Evolutionary conservation across 2,113 vertebrate species (phyloP).

Genomic region (Proterorhinus semilunaris): DNA sequence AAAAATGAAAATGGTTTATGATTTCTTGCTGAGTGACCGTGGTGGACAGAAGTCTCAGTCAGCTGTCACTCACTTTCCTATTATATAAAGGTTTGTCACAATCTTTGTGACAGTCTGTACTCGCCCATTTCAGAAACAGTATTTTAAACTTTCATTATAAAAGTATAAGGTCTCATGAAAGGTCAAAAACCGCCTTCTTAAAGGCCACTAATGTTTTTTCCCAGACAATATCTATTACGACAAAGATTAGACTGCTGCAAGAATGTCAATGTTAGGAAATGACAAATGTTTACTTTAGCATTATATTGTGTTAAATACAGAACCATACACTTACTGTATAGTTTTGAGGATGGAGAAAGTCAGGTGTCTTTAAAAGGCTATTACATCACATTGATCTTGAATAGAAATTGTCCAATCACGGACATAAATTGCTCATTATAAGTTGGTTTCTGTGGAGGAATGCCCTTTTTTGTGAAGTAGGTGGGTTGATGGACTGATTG

Average conservation of each 20-base stretch:
- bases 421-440: slow-evolving; percentile 26
- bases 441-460: slow-evolving; percentile 12
- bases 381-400: slow-evolving; percentile 20
- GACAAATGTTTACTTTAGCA: slow-evolving; percentile 62
- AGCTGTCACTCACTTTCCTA: too few species aligned
- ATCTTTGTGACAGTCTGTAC: not conserved
- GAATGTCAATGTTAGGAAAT: slow-evolving; percentile 65
- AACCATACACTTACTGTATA: slow-evolving; percentile 33
- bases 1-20: too few species aligned
- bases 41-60: too few species aligned
- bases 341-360: slow-evolving; percentile 14
- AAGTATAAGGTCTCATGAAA: slow-evolving; percentile 29
- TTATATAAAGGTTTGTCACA: not conserved
- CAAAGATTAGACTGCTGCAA: slow-evolving; percentile 44
- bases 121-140: slow-evolving; percentile 1
- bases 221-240: slow-evolving; percentile 14
- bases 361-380: slow-evolving; percentile 38
- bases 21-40: too few species aligned
- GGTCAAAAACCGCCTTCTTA: slow-evolving; percentile 23
- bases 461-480: slow-evolving; percentile 13
- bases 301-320: slow-evolving; percentile 38
- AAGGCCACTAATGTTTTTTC: slow-evolving; percentile 10
- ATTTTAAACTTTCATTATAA: slow-evolving; percentile 2
- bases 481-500: not conserved
- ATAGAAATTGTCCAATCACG: slow-evolving; percentile 23